phyloP scores from a whole-genome alignment of 2,113 vertebrate species.

The Aix galericulata region DNA sequence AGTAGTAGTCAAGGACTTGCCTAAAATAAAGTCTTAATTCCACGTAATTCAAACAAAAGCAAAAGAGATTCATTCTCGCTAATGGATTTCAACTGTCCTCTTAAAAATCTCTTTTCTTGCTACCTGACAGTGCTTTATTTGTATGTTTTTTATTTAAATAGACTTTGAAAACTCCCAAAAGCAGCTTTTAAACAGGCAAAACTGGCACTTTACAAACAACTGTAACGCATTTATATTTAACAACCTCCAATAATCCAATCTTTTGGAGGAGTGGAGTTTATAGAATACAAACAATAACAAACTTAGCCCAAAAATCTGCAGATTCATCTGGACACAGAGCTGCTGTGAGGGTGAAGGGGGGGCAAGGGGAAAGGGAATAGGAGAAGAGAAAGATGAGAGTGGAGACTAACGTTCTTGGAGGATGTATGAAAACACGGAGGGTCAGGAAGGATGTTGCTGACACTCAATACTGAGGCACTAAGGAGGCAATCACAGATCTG shows the following conservation, averaged over 20 bases:
- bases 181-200: background rate
- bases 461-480: background rate
- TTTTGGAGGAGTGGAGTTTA: background rate
- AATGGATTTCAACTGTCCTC: background rate
- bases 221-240: background rate
- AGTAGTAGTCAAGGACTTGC: background rate
- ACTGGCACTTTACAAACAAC: rapidly evolving
- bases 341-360: background rate
- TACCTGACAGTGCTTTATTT: background rate
- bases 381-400: background rate
- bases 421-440: background rate
- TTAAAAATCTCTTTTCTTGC: background rate
- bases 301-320: background rate
- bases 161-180: background rate
- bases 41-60: background rate
- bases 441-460: background rate
- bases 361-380: background rate
- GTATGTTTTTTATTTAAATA: background rate
- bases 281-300: background rate
- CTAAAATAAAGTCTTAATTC: background rate
- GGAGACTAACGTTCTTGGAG: background rate
- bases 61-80: background rate
- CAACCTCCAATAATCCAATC: background rate
- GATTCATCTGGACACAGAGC: background rate
- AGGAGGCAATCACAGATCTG: background rate